Base-by-base conservation (phyloP, 2,888 invertebrate species). In the Synanthedon andrenaeformis region DNA sequence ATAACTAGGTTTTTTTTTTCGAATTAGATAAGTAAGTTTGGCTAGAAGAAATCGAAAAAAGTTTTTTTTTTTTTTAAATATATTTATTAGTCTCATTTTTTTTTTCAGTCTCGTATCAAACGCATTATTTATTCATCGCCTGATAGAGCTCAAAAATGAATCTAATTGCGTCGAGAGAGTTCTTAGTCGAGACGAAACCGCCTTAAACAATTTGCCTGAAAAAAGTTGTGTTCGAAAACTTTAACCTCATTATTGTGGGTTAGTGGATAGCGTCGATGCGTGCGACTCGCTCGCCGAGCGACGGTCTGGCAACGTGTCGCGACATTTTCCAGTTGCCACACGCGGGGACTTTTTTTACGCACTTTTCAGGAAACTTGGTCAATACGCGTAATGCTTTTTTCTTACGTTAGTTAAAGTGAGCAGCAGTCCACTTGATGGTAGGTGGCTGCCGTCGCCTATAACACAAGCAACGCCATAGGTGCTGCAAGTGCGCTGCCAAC, bases 231-330 rank as follows among this genome's bases (percentile, higher is more conserved):
- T 75, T 79, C 74, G 72, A 74, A 82, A 85, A 86, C 82, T 85
- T 84, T 85, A 86, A 85, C 85, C 85, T 86, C 86, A 83, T 85
- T 86, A 78, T 74, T 76, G 65, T 66, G 63, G 66, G 64, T 64
- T 76, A 75, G 74, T 74, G 71, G 65, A 35, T 35, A 35, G 35
- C 67, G 53, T 58, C 41, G 57, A 53, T 41, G 17, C 17, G 17
- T 65, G 73, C 69, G 67, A 64, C 70, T 41, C 69, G 66, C 10
- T 35, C 35, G 35, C 35, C 35, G n/a, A n/a, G n/a, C n/a, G 56
- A 59, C 62, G 62, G 51, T 35, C 12, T 77, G 86, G 85, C 86
- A 86, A 85, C 86, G 84, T 35, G 35, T 76, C 83, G 85, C 85
- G 58, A 66, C 68, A 58, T 61, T 62, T 17, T 41, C 10, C 69